Conservation (phyloP, 2,797 vertebrate genomes). For the Catostomus latipinnis region DNA sequence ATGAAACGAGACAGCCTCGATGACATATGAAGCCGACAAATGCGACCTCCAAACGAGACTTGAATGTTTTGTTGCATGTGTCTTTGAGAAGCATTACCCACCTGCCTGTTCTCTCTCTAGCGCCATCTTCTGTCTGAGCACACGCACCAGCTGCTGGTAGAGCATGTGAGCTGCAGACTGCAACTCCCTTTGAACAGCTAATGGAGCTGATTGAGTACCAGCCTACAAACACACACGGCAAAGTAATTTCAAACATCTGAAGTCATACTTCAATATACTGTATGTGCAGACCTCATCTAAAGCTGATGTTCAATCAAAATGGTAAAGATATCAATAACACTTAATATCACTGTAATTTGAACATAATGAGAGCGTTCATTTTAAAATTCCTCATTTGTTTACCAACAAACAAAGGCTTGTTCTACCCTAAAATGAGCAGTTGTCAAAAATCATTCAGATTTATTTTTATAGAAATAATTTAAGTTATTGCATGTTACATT, state of each 20-base stretch:
- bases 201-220: constrained; percentile 76
- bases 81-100: constrained; percentile 47
- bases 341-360: background rate
- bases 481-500: too few species aligned
- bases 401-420: background rate
- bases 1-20: too few species aligned
- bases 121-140: constrained; percentile 76
- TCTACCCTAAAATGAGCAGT: background rate
- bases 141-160: constrained; percentile 81
- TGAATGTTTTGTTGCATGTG: background rate
- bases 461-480: too few species aligned
- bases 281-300: too few species aligned
- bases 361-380: background rate
- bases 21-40: too few species aligned
- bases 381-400: too few species aligned
- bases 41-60: too few species aligned
- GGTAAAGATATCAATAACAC: background rate
- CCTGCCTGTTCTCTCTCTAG: constrained; percentile 77
- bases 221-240: constrained; percentile 62
- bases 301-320: background rate
- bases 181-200: constrained; percentile 73
- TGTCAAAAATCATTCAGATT: too few species aligned
- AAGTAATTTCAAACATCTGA: background rate
- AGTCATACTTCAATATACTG: too few species aligned
- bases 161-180: constrained; percentile 79